Evolutionary conservation across 2,113 vertebrate species (phyloP).

Genomic region (Lepus americanus): DNA sequence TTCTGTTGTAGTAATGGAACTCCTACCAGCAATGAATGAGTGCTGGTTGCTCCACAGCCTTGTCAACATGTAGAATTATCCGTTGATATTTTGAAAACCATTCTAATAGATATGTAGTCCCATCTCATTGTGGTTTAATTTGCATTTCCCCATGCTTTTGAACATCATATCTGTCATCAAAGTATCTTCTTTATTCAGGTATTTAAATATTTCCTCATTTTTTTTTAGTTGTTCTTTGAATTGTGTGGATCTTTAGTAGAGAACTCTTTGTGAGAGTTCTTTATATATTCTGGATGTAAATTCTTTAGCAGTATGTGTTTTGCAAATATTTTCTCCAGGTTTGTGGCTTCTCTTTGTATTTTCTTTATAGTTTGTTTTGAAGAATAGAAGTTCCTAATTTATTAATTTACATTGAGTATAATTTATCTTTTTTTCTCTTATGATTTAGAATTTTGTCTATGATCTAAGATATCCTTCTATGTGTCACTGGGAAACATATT

Average conservation of each 20-base stretch:
- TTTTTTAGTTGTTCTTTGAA: slow-evolving; percentile 6
- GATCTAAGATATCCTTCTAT: neutral
- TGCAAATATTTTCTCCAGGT: slow-evolving; percentile 36
- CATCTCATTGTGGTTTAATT: neutral
- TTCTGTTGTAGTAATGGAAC: neutral
- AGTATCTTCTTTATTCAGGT: neutral
- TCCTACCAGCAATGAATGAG: neutral
- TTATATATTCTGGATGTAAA: slow-evolving; percentile 20
- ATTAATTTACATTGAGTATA: neutral
- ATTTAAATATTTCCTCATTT: slow-evolving; percentile 31
- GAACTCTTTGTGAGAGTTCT: neutral
- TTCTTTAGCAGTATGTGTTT: neutral
- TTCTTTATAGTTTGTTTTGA: slow-evolving; percentile 43
- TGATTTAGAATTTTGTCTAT: neutral
- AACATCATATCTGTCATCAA: slow-evolving; percentile 21
- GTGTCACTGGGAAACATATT: neutral
- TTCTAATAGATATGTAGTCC: neutral
- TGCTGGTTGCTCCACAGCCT: neutral
- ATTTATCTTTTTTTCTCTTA: slow-evolving; percentile 15
- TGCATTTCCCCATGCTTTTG: neutral
- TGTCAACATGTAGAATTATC: neutral
- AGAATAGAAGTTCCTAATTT: slow-evolving; percentile 18
- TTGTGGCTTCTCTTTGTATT: slow-evolving; percentile 22
- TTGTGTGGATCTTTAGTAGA: neutral
- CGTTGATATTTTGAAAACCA: neutral